phyloP scores from a whole-genome alignment of 2,888 invertebrate genomes.

The Julus scandinavius region DNA sequence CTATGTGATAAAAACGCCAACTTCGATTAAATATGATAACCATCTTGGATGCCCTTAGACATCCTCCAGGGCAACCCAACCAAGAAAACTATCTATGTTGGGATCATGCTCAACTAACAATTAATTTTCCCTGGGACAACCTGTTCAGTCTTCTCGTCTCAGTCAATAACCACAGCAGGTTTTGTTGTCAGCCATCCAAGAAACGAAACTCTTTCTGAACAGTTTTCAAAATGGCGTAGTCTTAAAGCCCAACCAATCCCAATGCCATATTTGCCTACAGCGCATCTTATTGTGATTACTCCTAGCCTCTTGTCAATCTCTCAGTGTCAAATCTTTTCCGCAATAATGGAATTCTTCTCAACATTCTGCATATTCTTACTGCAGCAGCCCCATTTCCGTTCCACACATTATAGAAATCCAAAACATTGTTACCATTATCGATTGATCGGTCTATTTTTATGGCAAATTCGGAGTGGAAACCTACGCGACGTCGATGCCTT shows the following conservation, averaged over 20 bases:
- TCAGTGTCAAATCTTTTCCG: slow-evolving; percentile 6
- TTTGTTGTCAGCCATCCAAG: background rate
- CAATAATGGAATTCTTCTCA: slow-evolving; percentile 22
- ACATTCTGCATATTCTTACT: slow-evolving; percentile 7
- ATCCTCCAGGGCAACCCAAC: background rate
- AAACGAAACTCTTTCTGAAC: background rate
- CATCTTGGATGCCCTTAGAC: background rate
- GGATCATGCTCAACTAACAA: background rate
- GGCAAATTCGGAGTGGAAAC: background rate
- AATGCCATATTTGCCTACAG: background rate
- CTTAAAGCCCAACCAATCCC: background rate
- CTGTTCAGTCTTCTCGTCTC: background rate
- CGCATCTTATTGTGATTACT: slow-evolving; percentile 6
- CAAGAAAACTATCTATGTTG: background rate
- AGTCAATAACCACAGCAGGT: background rate
- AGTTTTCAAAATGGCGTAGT: background rate
- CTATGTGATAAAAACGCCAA: background rate
- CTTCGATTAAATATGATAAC: background rate
- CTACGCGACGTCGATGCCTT: background rate
- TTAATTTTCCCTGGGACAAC: background rate
- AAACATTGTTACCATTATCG: slow-evolving; percentile 46
- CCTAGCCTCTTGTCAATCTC: slow-evolving; percentile 1
- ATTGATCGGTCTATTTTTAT: slow-evolving; percentile 36
- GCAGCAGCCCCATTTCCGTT: background rate
- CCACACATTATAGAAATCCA: slow-evolving; percentile 3